These are phyloP conservation scores for Probosciger aterrimus DNA, from an alignment of 2,113 vertebrate genomes.

Conservation along the genomic window DNA sequence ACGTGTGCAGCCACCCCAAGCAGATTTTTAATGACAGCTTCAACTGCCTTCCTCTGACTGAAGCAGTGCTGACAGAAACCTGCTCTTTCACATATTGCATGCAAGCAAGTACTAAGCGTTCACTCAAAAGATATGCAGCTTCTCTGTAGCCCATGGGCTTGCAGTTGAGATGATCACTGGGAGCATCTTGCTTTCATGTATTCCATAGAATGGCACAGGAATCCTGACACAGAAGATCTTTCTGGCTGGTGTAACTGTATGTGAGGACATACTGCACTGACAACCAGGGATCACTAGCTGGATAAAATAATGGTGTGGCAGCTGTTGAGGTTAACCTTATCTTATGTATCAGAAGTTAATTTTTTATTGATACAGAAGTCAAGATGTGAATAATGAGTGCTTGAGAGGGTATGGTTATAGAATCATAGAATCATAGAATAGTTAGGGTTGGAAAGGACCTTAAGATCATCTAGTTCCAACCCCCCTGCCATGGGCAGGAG, in stretches of 20 bases:
- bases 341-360: neutral
- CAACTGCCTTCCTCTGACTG: neutral
- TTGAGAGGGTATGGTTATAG: neutral
- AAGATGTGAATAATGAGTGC: neutral
- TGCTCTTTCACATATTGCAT: neutral
- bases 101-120: neutral
- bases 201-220: neutral
- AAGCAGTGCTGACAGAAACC: neutral
- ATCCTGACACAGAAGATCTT: accelerated
- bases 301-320: neutral
- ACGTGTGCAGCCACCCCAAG: neutral
- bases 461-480: no score
- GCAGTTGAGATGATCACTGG: accelerated
- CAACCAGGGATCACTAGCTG: neutral
- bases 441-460: no score
- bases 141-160: neutral
- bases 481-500: no score
- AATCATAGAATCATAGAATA: no score
- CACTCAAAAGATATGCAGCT: neutral
- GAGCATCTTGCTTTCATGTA: neutral
- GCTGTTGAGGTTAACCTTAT: neutral
- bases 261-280: neutral
- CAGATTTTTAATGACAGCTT: neutral
- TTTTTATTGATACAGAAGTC: neutral
- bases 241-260: neutral